Conservation (phyloP, 2,888 invertebrate species). For the Watsonalla cultraria region DNA sequence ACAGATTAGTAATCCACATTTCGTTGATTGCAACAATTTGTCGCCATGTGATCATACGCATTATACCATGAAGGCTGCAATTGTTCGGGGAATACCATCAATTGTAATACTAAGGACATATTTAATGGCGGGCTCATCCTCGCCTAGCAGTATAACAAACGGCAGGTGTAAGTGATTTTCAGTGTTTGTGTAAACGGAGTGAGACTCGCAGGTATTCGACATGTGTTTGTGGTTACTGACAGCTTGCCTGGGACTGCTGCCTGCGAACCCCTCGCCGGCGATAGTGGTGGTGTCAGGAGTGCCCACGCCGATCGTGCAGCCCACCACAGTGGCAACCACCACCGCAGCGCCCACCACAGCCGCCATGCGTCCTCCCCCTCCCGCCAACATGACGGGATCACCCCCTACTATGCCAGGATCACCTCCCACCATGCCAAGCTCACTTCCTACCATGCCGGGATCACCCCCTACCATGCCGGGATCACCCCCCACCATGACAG, state of each 20-base stretch:
- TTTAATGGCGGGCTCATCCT: constrained; percentile 58
- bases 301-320: constrained; percentile 60
- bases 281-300: constrained; percentile 53
- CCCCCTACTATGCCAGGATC: constrained; percentile 19
- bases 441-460: background rate
- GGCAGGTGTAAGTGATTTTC: constrained; percentile 19
- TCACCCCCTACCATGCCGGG: constrained; percentile 13
- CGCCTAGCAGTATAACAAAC: constrained; percentile 36
- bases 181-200: constrained; percentile 3
- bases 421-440: constrained; percentile 18
- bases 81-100: constrained; percentile 71
- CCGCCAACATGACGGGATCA: constrained; percentile 6
- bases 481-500: constrained; percentile 7
- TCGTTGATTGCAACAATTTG: constrained; percentile 72
- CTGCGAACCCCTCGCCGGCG: constrained; percentile 45
- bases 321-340: constrained; percentile 45
- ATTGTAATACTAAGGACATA: constrained; percentile 58
- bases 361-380: constrained; percentile 9
- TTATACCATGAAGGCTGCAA: constrained; percentile 72
- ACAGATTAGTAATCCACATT: constrained; percentile 63
- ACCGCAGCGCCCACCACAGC: constrained; percentile 33
- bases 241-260: constrained; percentile 66
- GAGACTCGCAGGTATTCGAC: constrained; percentile 10
- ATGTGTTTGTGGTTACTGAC: constrained; percentile 75
- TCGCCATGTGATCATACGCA: constrained; percentile 60